Conservation (phyloP, 2,797 vertebrate species). For the Decapterus maruadsi region DNA sequence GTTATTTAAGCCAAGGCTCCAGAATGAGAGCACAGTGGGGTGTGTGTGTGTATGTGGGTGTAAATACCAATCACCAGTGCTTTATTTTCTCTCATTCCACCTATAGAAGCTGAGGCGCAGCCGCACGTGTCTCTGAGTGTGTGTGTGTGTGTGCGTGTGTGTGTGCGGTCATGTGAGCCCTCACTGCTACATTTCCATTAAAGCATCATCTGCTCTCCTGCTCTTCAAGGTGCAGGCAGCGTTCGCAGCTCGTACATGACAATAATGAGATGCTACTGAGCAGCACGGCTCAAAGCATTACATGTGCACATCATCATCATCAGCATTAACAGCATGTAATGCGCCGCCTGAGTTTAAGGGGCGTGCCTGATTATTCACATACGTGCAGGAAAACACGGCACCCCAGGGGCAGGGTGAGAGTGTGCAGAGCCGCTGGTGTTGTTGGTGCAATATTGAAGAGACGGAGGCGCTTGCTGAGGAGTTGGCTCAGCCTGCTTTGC, state of each 20-base stretch:
- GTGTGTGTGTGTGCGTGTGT: constrained; percentile 17
- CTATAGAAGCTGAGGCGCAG: constrained; percentile 22
- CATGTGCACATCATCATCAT: background rate
- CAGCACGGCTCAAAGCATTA: background rate
- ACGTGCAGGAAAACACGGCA: constrained; percentile 1
- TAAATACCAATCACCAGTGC: background rate
- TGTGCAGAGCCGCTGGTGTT: background rate
- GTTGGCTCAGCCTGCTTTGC: constrained; percentile 31
- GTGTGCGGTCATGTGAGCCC: constrained; percentile 4
- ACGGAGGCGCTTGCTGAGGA: constrained; percentile 11
- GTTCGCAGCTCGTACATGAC: constrained; percentile 1
- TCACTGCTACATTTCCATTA: constrained; percentile 37
- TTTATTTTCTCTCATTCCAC: constrained; percentile 16
- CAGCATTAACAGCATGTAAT: background rate
- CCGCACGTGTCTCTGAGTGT: background rate
- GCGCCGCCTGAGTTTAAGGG: background rate
- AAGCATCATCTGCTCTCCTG: constrained; percentile 18
- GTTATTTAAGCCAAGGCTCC: constrained; percentile 38
- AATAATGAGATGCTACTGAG: constrained; percentile 14
- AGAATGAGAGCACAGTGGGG: constrained; percentile 2
- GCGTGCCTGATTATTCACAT: constrained; percentile 9
- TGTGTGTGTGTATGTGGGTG: background rate
- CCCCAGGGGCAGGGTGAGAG: constrained; percentile 2
- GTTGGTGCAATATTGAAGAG: constrained; percentile 26
- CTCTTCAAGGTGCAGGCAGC: background rate